Conservation (phyloP, 2,113 vertebrate genomes). For the Camelus dromedarius region DNA sequence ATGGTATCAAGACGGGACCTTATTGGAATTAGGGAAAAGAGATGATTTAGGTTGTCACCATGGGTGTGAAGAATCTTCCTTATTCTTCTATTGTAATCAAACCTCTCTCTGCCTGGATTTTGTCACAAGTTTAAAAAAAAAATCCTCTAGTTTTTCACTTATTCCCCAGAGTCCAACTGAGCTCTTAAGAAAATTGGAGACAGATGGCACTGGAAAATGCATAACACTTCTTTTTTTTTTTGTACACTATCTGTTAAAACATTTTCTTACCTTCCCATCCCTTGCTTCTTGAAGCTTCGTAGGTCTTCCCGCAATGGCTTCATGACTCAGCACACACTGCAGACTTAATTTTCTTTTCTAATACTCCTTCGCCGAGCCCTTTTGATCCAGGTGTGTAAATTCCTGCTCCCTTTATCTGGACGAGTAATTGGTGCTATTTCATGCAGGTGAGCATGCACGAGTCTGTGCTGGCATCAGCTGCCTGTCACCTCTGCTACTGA, state of each 20-base stretch:
- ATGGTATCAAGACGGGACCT: background rate
- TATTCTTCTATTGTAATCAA: background rate
- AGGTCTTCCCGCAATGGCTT: background rate
- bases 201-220: background rate
- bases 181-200: slow-evolving; percentile 42
- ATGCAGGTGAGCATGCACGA: background rate
- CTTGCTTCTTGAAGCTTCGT: background rate
- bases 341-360: background rate
- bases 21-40: background rate
- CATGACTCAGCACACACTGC: background rate
- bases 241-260: background rate
- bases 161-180: background rate
- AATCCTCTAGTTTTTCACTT: background rate
- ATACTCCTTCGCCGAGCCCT: background rate
- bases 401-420: background rate
- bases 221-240: background rate
- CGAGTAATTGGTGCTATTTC: slow-evolving; percentile 24
- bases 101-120: background rate
- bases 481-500: background rate
- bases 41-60: background rate
- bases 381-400: background rate
- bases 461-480: background rate
- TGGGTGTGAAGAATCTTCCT: background rate
- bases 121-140: slow-evolving; percentile 27
- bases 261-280: background rate